A percentile compares a stretch with the other conserved stretches of the same genome.
phyloP scores from a whole-genome alignment of 2,888 invertebrate genomes.

The Homarus gammarus region DNA sequence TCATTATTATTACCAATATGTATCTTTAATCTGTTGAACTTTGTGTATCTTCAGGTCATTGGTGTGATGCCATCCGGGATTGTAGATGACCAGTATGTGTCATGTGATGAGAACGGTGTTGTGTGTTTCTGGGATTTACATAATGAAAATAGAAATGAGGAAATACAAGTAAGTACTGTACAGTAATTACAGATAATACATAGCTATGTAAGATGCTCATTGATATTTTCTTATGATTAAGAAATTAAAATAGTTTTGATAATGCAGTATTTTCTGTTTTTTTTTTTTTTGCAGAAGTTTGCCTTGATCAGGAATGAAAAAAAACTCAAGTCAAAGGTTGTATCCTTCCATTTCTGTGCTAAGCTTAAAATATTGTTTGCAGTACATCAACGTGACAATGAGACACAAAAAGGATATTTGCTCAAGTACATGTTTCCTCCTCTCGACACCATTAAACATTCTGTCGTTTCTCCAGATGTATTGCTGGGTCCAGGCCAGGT shows the following conservation, averaged over 20 bases:
- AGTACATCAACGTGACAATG: background rate
- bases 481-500: background rate
- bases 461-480: background rate
- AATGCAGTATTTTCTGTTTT: background rate
- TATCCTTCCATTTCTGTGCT: background rate
- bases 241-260: too few species aligned
- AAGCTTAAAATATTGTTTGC: background rate
- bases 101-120: slow-evolving; percentile 40
- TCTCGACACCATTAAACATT: background rate
- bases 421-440: background rate
- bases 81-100: slow-evolving; percentile 27
- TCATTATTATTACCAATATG: background rate
- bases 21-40: too few species aligned
- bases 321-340: background rate
- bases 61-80: background rate
- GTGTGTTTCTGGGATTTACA: slow-evolving; percentile 36
- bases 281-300: background rate
- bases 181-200: too few species aligned
- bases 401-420: background rate
- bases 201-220: too few species aligned
- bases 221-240: too few species aligned
- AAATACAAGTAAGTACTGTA: too few species aligned
- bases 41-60: background rate
- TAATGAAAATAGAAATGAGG: background rate
- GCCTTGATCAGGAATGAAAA: background rate